Conservation (phyloP, 2,888 invertebrate species). For the Volucella inflata region DNA sequence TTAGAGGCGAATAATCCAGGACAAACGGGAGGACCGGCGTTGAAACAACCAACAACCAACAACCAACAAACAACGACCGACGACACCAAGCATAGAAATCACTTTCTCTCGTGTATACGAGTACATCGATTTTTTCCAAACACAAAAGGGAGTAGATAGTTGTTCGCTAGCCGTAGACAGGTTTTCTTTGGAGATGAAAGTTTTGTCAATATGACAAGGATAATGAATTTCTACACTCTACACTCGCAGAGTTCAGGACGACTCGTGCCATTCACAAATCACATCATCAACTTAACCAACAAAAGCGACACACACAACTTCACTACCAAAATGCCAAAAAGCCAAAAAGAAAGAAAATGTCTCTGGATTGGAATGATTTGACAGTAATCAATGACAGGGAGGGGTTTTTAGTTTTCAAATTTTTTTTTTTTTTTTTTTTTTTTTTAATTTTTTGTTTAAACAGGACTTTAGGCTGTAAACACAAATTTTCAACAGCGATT, state of each 20-base stretch:
- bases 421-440: too few species aligned
- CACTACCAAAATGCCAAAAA: not conserved
- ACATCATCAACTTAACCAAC: conserved; percentile 19
- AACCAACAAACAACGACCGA: too few species aligned
- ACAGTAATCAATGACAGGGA: conserved; percentile 68
- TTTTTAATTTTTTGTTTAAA: conserved; percentile 20
- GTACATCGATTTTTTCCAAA: conserved; percentile 70
- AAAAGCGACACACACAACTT: conserved; percentile 25
- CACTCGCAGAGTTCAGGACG: not conserved
- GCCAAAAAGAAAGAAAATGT: conserved; percentile 6
- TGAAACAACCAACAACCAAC: too few species aligned
- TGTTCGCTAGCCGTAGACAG: conserved; percentile 23
- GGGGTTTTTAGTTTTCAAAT: conserved; percentile 46
- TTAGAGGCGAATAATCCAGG: conserved; percentile 17
- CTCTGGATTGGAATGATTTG: conserved; percentile 17
- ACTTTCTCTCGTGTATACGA: conserved; percentile 61
- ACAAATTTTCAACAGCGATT: conserved; percentile 35
- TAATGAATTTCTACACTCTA: conserved; percentile 9
- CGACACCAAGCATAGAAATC: conserved; percentile 13
- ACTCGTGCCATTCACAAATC: too few species aligned
- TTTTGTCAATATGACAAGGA: conserved; percentile 47
- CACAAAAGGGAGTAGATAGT: conserved; percentile 58
- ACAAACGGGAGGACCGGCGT: not conserved
- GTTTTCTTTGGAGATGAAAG: conserved; percentile 2
- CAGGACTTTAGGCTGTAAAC: conserved; percentile 46